Conservation (phyloP, 2,113 vertebrate species). For the Sturnus vulgaris region DNA sequence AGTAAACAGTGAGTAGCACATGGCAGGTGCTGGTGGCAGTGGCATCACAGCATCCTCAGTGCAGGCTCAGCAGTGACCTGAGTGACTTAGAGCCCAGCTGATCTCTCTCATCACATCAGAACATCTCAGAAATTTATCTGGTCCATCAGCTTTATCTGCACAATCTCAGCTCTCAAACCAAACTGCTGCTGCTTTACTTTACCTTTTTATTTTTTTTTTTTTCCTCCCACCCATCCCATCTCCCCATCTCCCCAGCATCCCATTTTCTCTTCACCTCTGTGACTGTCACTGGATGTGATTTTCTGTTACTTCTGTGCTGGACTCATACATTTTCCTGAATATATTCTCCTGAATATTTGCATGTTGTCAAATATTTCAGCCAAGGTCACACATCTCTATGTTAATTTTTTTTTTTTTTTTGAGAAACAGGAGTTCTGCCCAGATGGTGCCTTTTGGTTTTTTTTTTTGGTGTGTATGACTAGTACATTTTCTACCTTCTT, state of each 20-base stretch:
- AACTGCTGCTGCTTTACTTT: background rate
- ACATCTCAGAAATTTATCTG: background rate
- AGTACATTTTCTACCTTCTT: background rate
- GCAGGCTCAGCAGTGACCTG: rapidly evolving
- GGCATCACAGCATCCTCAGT: background rate
- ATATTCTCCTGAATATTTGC: background rate
- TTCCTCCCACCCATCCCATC: no score
- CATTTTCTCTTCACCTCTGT: background rate
- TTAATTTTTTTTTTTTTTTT: background rate
- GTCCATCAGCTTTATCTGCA: background rate
- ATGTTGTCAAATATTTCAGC: background rate
- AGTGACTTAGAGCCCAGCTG: rapidly evolving
- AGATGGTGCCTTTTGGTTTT: background rate
- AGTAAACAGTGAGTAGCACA: background rate
- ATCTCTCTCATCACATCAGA: background rate
- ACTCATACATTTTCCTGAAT: background rate
- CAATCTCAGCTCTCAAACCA: background rate
- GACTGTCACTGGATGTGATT: background rate
- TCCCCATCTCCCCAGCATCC: rapidly evolving
- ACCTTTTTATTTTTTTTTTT: no score
- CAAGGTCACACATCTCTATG: background rate
- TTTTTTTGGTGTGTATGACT: background rate
- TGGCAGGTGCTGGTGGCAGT: background rate
- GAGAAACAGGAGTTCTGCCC: background rate
- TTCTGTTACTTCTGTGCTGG: background rate